A percentile compares a stretch with the other conserved stretches of the same genome.
These are phyloP conservation scores for Donacobius atricapilla DNA, from an alignment of 2,113 vertebrate species.

Conservation along the genomic window DNA sequence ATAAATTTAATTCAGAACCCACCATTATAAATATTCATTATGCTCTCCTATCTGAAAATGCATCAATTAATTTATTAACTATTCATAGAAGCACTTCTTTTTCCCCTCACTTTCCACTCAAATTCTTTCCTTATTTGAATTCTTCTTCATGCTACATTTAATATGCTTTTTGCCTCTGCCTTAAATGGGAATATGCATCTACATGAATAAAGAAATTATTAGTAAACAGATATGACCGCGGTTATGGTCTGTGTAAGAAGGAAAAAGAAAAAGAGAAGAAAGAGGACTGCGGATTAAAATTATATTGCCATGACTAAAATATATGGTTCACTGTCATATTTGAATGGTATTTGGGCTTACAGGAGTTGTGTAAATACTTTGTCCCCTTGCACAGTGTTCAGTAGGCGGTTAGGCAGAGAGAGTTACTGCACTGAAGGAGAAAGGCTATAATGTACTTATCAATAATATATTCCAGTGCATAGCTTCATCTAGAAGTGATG, in stretches of 20 bases:
- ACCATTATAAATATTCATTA: constrained; percentile 26
- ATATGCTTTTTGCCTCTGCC: neutral
- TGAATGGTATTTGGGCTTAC: neutral
- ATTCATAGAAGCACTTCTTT: neutral
- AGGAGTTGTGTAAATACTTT: neutral
- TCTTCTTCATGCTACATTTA: neutral
- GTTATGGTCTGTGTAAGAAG: neutral
- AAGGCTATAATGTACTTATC: neutral
- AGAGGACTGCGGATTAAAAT: neutral
- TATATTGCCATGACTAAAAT: neutral
- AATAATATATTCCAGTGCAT: neutral
- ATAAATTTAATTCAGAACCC: neutral
- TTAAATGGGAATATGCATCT: neutral
- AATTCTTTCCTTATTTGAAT: neutral
- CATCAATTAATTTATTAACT: constrained; percentile 39
- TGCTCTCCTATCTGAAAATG: neutral
- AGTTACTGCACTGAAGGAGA: neutral
- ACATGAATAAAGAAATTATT: neutral
- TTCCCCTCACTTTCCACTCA: neutral
- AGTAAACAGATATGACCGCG: neutral
- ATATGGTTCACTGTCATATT: neutral
- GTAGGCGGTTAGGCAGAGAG: neutral
- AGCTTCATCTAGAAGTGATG: neutral
- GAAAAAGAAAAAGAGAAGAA: neutral
- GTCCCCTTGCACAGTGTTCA: neutral